Evolutionary conservation across 2,888 invertebrate species (phyloP), one percentile per base, ranked within the genome.

Genomic region (Saturnia japonica): DNA sequence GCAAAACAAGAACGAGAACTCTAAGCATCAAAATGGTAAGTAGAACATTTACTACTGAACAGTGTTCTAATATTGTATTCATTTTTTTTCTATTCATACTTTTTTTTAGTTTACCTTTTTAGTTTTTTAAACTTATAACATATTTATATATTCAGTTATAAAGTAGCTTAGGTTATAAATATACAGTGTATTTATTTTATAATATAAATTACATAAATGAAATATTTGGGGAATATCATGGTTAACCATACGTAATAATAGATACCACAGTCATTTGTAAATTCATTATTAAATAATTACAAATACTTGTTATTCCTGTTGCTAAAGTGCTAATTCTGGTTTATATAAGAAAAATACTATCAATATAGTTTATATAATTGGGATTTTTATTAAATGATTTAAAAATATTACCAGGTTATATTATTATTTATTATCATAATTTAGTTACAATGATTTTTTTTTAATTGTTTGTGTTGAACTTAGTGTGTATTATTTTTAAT

Each of bases 11-110:
- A 64, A 64, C 34, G 64, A 64, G 16, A 64, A 64, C 40, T 40
- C 40, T 40, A 68, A 71, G 47, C 71, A 64, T 68, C 71, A 71
- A 71, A 71, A 70, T 70, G 70, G 69, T 72, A 70, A 72, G 70
- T 70, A 45, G 28, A 68, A 28, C 28, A 34, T 19, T 47, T 47
- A 68, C 28, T 28, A 11, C 12, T 60, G 57, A 28, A 60, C 57
- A 60, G 57, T 60, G n/a, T n/a, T 57, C 4, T 60, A 4, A 25
- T 60, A 28, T 28, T 28, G 25, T 0, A 14, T 60, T 25, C 25
- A 14, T 28, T n/a, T n/a, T n/a, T n/a, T n/a, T n/a, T n/a, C n/a
- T n/a, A n/a, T n/a, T n/a, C n/a, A n/a, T n/a, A n/a, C n/a, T n/a
- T n/a, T n/a, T n/a, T n/a, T n/a, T n/a, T n/a, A n/a, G n/a, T n/a